Base-by-base conservation (phyloP, 2,888 invertebrate species). In the Cyclophora punctaria region DNA sequence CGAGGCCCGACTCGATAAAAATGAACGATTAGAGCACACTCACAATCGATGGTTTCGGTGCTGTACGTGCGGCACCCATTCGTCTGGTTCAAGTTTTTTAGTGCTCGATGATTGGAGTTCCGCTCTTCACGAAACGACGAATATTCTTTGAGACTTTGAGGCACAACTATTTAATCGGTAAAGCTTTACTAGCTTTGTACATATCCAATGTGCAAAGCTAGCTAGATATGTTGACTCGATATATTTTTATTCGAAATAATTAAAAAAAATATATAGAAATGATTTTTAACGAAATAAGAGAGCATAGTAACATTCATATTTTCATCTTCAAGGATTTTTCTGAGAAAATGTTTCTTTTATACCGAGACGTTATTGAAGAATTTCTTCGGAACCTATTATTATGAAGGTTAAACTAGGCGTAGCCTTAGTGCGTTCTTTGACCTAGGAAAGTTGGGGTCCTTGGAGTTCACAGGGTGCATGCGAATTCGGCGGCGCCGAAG, bases 1-100 rank as follows among this genome's bases (percentile, higher is more conserved):
- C 79, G 78, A 78, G 80, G 85, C 80, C 69, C 78, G 79, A 76
- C 77, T 80, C 85, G 84, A 87, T 84, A 87, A 85, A 86, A 86
- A 86, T 84, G 82, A 83, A 85, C 83, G 83, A 84, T 85, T 85
- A 83, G 76, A 79, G 73, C 70, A 74, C 73, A 71, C 67, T 72
- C 69, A 75, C 73, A 78, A 81, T 82, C 80, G 77, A 81, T 76
- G 75, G 71, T 77, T 78, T 76, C 63, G 66, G 75, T 72, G 70
- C 69, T 69, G 66, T 66, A 68, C 67, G 66, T 63, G 59, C 59
- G 49, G 59, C 59, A 50, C 53, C 56, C 55, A 52, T 58, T 63
- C 60, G 59, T 63, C 62, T 62, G 53, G 53, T 54, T 57, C 49
- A 48, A 53, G 62, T 60, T 66, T 66, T 37, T 52, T 49, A 43